These are phyloP conservation scores for Cryptomyrus ogoouensis DNA, from an alignment of 2,113 vertebrate species.

Conservation along the genomic window DNA sequence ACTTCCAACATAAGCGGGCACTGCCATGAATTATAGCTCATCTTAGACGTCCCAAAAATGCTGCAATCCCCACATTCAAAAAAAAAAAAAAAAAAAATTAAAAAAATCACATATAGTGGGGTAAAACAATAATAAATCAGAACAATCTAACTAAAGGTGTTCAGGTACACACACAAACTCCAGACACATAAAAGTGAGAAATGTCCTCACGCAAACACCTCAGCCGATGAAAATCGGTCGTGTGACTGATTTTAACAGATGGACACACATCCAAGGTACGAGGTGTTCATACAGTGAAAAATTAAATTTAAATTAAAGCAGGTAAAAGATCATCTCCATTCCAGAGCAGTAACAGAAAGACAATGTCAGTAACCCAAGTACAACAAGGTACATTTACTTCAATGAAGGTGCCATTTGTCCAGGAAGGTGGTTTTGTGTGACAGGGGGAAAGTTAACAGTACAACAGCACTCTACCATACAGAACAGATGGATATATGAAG, in stretches of 20 bases:
- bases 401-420: constrained; percentile 70
- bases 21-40: background rate
- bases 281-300: background rate
- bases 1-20: background rate
- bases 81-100: background rate
- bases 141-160: background rate
- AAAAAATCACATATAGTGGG: background rate
- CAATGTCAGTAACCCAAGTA: constrained; percentile 81
- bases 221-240: background rate
- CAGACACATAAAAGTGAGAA: background rate
- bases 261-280: background rate
- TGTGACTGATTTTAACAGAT: background rate
- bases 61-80: background rate
- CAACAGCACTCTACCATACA: constrained; percentile 81
- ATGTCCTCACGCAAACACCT: background rate
- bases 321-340: background rate
- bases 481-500: constrained; percentile 71
- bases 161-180: background rate
- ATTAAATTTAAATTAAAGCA: background rate
- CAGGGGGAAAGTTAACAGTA: constrained; percentile 62
- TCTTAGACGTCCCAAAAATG: background rate
- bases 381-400: constrained; percentile 81
- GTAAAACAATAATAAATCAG: background rate
- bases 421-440: constrained; percentile 66
- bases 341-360: constrained; percentile 10